Evolutionary conservation across 2,888 invertebrate species (phyloP), one percentile per base, ranked within the genome.

Genomic region (Dolomedes plantarius): DNA sequence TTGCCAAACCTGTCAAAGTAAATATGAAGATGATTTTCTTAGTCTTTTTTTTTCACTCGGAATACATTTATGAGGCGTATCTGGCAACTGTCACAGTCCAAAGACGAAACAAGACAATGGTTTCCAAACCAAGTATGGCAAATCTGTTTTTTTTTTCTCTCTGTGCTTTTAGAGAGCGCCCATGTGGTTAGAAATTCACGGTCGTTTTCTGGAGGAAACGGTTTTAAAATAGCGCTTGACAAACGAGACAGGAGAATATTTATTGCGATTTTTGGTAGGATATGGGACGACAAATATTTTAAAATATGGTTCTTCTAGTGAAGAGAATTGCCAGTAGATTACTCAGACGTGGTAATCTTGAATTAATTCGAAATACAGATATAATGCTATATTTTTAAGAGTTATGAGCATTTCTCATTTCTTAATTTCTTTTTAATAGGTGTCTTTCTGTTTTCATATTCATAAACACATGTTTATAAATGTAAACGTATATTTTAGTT

Each of bases 11-110:
- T 46, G 46, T 16, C 46, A 46, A n/a, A 46, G 16, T n/a, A n/a
- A 46, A 46, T 11, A 46, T n/a, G 46, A 46, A 46, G n/a, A 11
- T 7, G 11, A 9, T 36, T 36, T 36, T 36, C 9, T 46, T n/a
- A 16, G 6, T 46, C 6, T 46, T 16, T 6, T 16, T 46, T 11
- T 46, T 16, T 36, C 6, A 46, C n/a, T n/a, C n/a, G 9, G 6
- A 3, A 23, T 23, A 56, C 23, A 23, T 56, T 23, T n/a, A 23
- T 19, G 3, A 23, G 19, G 11, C 28, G 27, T 39, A 74, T 75
- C 81, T 82, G 76, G 75, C 82, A 76, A 69, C 64, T 71, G 69
- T 71, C 82, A 82, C 75, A 82, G 71, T 64, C 65, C 32, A 64
- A 19, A 71, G 71, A 76, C 64, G 76, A 71, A 71, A 71, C n/a